These are phyloP conservation scores for Cinara cedri DNA, from an alignment of 2,888 invertebrate genomes.

Conservation along the genomic window DNA sequence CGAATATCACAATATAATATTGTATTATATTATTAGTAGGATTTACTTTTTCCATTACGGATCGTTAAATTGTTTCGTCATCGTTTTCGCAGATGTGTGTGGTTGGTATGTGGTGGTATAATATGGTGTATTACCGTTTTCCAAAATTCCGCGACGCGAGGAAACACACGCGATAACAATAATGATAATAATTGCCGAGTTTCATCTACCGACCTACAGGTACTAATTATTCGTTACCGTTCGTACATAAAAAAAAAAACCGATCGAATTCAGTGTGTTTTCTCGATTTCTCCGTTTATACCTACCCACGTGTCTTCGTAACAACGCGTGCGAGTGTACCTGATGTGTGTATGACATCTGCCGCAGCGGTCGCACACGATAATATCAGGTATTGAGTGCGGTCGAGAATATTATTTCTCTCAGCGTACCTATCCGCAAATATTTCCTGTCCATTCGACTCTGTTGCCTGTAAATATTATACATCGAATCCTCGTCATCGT, in stretches of 20 bases:
- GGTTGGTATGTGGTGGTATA: too few species aligned
- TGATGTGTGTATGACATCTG: background rate
- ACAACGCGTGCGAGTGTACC: background rate
- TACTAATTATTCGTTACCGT: background rate
- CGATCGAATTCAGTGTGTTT: background rate
- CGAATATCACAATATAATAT: too few species aligned
- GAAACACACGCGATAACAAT: background rate
- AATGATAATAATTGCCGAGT: background rate
- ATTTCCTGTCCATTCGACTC: too few species aligned
- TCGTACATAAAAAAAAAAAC: slow-evolving; percentile 7
- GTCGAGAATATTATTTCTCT: background rate
- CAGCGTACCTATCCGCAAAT: background rate
- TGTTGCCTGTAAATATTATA: too few species aligned
- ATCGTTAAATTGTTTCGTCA: background rate
- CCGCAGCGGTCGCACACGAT: background rate
- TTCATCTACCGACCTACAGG: background rate
- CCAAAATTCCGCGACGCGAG: slow-evolving; percentile 16
- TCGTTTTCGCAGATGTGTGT: too few species aligned
- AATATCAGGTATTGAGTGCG: too few species aligned
- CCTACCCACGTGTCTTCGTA: background rate
- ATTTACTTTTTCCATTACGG: background rate
- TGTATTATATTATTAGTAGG: too few species aligned
- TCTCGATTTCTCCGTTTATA: slow-evolving; percentile 44
- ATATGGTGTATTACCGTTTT: background rate
- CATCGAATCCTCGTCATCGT: too few species aligned